Base-by-base conservation (phyloP, 1,140 invertebrate genomes). In the Lanistes nyassanus region DNA sequence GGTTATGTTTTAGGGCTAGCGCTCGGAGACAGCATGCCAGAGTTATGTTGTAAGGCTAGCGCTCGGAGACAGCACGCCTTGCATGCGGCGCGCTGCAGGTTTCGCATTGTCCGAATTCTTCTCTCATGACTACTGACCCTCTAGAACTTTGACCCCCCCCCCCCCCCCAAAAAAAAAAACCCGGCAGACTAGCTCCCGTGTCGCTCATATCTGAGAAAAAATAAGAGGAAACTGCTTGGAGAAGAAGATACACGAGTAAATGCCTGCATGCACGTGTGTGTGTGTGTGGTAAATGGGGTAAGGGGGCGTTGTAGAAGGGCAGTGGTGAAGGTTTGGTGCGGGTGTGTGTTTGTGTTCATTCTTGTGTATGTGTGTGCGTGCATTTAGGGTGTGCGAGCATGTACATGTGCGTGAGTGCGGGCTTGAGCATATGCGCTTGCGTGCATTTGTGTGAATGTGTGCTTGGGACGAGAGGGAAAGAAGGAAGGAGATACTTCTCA, bases 381-480 rank as follows among this genome's bases (percentile, higher is more conserved):
- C 47, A 42, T 67, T 21, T 67, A 42, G 39, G 65, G 65, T 29
- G 36, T 42, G 7, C 36, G 65, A n/a, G 36, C 31, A n/a, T 67
- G 65, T 39, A 42, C 29, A 42, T 67, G 29, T 67, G 29, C 39
- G 65, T 67, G 65, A 23, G 65, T 67, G 65, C 26, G 65, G 39
- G 34, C 26, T 36, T 42, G 65, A 23, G 65, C 29, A 39, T 42
- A 39, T 42, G 65, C 19, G 65, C 23, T 36, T 42, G 65, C 29
- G 65, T 39, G 65, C 34, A 39, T 42, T 36, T 67, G 66, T 68
- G 66, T 68, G 66, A 31, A 47, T 68, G 66, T 68, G n/a, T 26
- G 31, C 16, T 2, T 26, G 39, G 39, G 9, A 51, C 19, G 23
- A 3, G 67, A 69, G 47, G 39, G 47, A n/a, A 42, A 53, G 23